These are phyloP conservation scores for Troides aeacus DNA, from an alignment of 2,888 invertebrate genomes.

Conservation along the genomic window DNA sequence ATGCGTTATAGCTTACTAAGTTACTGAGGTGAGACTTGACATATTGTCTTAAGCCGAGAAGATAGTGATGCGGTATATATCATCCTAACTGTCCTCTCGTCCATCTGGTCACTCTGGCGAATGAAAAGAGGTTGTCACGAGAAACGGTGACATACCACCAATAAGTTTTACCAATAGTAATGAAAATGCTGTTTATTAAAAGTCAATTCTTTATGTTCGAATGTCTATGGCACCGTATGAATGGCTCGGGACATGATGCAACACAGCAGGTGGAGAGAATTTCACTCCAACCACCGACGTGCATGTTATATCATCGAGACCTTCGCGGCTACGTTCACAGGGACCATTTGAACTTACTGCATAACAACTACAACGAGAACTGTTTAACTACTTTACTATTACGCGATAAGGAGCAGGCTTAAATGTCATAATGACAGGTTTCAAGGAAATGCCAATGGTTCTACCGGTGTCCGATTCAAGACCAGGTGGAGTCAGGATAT, in stretches of 20 bases:
- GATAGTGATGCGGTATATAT: no score
- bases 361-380: slow-evolving; percentile 9
- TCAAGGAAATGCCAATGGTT: slow-evolving; percentile 22
- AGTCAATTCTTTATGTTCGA: neutral
- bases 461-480: slow-evolving; percentile 9
- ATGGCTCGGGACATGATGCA: slow-evolving; percentile 49
- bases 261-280: slow-evolving; percentile 53
- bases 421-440: slow-evolving; percentile 29
- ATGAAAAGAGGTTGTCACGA: no score
- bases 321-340: slow-evolving; percentile 13
- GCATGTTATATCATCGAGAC: slow-evolving; percentile 29
- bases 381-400: slow-evolving; percentile 10
- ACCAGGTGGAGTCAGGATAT: slow-evolving; percentile 13
- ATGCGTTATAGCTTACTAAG: no score
- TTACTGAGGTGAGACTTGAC: no score
- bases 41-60: no score
- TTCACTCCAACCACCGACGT: slow-evolving; percentile 38
- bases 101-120: no score
- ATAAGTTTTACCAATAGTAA: neutral
- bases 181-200: neutral
- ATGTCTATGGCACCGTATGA: slow-evolving; percentile 37
- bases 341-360: slow-evolving; percentile 19
- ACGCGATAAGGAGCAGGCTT: slow-evolving; percentile 7
- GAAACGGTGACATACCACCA: no score
- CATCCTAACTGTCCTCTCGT: no score